A percentile compares a stretch with the other conserved stretches of the same genome.
Conservation (phyloP, 2,888 invertebrate species). For the Cheilosia variabilis region DNA sequence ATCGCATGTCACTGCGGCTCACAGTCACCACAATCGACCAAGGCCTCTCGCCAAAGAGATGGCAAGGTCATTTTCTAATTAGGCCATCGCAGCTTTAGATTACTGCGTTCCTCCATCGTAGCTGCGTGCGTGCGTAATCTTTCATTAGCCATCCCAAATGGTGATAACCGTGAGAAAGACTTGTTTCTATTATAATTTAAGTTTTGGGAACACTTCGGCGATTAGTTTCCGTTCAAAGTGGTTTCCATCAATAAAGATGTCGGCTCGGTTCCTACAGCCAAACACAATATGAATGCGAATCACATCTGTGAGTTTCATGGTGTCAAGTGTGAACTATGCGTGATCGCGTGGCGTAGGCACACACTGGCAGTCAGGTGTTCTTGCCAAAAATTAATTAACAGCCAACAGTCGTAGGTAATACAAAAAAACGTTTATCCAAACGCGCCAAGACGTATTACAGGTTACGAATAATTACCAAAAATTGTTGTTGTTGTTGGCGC, state of each 20-base stretch:
- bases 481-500: slow-evolving; percentile 1
- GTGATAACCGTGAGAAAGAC: slow-evolving; percentile 71
- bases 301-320: slow-evolving; percentile 12
- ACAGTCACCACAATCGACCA: slow-evolving; percentile 31
- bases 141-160: slow-evolving; percentile 52
- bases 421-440: not conserved
- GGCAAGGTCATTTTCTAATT: slow-evolving; percentile 72
- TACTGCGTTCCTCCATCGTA: not conserved
- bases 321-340: slow-evolving; percentile 10
- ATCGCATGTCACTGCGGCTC: slow-evolving; percentile 29
- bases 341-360: slow-evolving; percentile 20
- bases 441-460: not conserved
- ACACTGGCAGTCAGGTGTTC: slow-evolving; percentile 8
- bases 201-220: slow-evolving; percentile 26
- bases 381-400: slow-evolving; percentile 21
- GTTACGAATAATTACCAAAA: not conserved
- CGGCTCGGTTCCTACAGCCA: not conserved
- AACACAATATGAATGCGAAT: slow-evolving; percentile 18
- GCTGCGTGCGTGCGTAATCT: slow-evolving; percentile 23
- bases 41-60: slow-evolving; percentile 57
- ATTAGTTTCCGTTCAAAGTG: slow-evolving; percentile 28
- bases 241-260: not conserved
- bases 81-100: slow-evolving; percentile 52
- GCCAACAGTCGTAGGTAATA: not conserved
- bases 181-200: slow-evolving; percentile 38